These are phyloP conservation scores for Aromia moschata DNA, from an alignment of 2,888 invertebrate genomes.

Conservation along the genomic window DNA sequence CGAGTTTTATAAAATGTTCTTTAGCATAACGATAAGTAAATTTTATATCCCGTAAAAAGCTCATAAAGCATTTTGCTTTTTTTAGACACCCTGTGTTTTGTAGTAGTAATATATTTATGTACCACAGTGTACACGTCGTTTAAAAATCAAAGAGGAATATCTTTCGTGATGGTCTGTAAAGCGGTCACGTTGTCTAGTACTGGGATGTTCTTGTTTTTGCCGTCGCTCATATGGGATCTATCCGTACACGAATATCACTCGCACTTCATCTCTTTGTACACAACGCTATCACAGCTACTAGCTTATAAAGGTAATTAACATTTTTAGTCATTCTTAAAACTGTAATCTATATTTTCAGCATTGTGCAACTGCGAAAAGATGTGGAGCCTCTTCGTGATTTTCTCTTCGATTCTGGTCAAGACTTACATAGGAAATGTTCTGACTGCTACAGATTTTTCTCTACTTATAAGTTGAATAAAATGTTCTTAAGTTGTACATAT, in stretches of 20 bases:
- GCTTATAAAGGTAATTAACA: slow-evolving; percentile 70
- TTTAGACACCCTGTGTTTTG: slow-evolving; percentile 53
- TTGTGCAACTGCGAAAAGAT: slow-evolving; percentile 48
- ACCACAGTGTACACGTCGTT: slow-evolving; percentile 47
- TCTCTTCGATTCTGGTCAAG: slow-evolving; percentile 46
- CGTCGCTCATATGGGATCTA: slow-evolving; percentile 72
- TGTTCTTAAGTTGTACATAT: no score
- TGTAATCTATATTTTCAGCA: slow-evolving; percentile 31
- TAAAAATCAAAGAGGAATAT: slow-evolving; percentile 31
- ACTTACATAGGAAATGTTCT: slow-evolving; percentile 36
- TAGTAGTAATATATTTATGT: slow-evolving; percentile 49
- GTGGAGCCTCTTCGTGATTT: slow-evolving; percentile 52
- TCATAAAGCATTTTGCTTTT: slow-evolving; percentile 24
- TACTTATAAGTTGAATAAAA: neutral
- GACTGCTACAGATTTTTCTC: neutral
- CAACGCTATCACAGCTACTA: slow-evolving; percentile 70
- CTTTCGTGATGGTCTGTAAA: slow-evolving; percentile 62
- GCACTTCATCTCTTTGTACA: slow-evolving; percentile 71
- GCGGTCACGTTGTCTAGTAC: slow-evolving; percentile 70
- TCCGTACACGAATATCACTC: slow-evolving; percentile 64
- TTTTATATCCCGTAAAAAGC: neutral
- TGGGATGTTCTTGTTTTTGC: slow-evolving; percentile 69
- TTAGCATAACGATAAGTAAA: slow-evolving; percentile 52
- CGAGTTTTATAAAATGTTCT: slow-evolving; percentile 54
- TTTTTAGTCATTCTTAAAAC: neutral